Conservation (phyloP, 2,888 invertebrate species). For the Troglohyphantes excavatus region DNA sequence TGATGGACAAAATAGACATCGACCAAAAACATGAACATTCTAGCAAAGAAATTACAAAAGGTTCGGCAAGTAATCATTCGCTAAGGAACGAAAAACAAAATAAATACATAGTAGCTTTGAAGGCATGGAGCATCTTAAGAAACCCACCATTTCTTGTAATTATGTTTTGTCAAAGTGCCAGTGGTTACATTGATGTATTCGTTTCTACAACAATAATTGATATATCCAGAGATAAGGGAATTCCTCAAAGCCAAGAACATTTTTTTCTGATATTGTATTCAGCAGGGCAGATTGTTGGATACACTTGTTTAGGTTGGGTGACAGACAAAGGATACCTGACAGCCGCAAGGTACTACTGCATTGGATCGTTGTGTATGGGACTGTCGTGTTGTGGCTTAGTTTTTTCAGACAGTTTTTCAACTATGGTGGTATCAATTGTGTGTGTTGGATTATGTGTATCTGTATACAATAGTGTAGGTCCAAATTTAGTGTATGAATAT, state of each 20-base stretch:
- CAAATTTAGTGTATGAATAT: neutral
- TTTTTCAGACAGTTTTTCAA: neutral
- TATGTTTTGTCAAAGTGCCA: neutral
- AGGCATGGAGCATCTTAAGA: neutral
- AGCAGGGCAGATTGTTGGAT: neutral
- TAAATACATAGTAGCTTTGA: neutral
- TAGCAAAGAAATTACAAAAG: neutral
- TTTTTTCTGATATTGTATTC: neutral
- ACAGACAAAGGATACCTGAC: neutral
- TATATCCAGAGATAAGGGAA: constrained; percentile 7
- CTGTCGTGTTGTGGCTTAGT: neutral
- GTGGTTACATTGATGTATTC: neutral
- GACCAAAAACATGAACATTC: neutral
- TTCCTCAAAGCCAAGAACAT: neutral
- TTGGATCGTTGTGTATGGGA: neutral
- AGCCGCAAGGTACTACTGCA: neutral
- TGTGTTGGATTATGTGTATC: neutral
- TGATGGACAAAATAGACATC: no score
- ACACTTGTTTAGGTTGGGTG: neutral
- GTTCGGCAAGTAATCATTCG: neutral
- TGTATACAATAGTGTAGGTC: neutral
- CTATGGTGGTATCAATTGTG: neutral
- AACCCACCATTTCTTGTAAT: constrained; percentile 3
- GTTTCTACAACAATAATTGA: neutral
- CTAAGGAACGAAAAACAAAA: neutral